A percentile compares a stretch with the other conserved stretches of the same genome.
phyloP scores from a whole-genome alignment of 2,113 vertebrate genomes.

The Deroptyus accipitrinus region DNA sequence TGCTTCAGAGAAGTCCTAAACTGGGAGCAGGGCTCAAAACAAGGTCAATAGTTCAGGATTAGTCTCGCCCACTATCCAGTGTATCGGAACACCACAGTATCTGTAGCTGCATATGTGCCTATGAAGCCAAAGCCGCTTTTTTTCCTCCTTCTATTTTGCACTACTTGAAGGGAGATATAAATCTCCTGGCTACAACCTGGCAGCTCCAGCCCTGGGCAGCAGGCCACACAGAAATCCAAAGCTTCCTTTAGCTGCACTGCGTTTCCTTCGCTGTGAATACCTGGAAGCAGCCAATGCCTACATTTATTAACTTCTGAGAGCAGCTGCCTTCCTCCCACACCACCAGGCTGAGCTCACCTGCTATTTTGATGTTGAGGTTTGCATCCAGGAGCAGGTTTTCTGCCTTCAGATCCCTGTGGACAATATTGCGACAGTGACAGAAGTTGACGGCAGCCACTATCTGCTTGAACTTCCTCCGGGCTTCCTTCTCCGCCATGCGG shows the following conservation, averaged over 20 bases:
- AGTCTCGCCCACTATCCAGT: neutral
- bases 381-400: conserved; percentile 97
- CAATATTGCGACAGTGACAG: conserved; percentile 96
- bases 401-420: conserved; percentile 96
- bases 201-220: conserved; percentile 30
- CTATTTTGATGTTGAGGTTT: conserved; percentile 93
- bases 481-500: conserved; percentile 97
- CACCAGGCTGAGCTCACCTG: conserved; percentile 72
- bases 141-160: neutral
- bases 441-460: conserved; percentile 97
- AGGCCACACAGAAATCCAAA: conserved; percentile 45
- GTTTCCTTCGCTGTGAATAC: conserved; percentile 31
- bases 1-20: neutral
- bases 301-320: conserved; percentile 10
- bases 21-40: neutral
- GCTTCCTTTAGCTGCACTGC: conserved; percentile 22
- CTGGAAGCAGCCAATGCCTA: conserved; percentile 21
- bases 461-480: conserved; percentile 96
- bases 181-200: conserved; percentile 11
- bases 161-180: neutral
- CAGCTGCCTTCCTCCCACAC: conserved; percentile 26
- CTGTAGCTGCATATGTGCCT: neutral
- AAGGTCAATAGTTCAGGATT: neutral
- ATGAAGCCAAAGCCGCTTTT: neutral
- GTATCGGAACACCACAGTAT: rapidly evolving